Conservation (phyloP, 1,140 invertebrate species). For the Drosophila orena region DNA sequence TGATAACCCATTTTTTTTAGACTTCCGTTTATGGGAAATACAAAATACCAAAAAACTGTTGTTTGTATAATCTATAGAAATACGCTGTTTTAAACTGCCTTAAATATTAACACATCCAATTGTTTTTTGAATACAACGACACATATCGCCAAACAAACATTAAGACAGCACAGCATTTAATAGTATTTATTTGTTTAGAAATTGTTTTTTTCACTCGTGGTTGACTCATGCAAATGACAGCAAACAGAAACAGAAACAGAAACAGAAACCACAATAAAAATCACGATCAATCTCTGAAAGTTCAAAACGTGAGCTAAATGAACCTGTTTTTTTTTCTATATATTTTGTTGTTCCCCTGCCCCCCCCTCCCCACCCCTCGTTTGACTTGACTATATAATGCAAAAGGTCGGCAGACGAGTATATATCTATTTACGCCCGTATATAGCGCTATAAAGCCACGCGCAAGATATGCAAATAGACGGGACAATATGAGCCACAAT, state of each 20-base stretch:
- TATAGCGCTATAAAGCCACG: slow-evolving; percentile 45
- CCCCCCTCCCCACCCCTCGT: neutral
- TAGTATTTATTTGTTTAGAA: neutral
- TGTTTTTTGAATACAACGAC: no score
- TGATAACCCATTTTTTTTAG: no score
- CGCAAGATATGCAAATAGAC: slow-evolving; percentile 70
- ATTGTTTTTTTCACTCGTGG: neutral
- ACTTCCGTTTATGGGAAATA: no score
- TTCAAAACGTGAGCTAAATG: slow-evolving; percentile 46
- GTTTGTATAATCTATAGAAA: no score
- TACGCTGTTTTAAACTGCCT: no score
- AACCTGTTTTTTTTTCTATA: slow-evolving; percentile 17
- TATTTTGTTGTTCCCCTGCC: neutral
- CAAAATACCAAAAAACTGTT: no score
- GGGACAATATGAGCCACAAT: slow-evolving; percentile 45
- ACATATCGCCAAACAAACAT: neutral
- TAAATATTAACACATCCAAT: no score
- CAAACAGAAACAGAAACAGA: slow-evolving; percentile 1
- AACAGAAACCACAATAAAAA: slow-evolving; percentile 7
- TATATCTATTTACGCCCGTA: slow-evolving; percentile 11
- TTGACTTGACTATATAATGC: slow-evolving; percentile 24
- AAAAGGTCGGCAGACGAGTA: slow-evolving; percentile 10
- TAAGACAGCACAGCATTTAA: neutral
- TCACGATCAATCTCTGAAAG: slow-evolving; percentile 33
- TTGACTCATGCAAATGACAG: slow-evolving; percentile 13